Evolutionary conservation across 2,113 vertebrate genomes (phyloP).

Genomic region (Scomber scombrus): DNA sequence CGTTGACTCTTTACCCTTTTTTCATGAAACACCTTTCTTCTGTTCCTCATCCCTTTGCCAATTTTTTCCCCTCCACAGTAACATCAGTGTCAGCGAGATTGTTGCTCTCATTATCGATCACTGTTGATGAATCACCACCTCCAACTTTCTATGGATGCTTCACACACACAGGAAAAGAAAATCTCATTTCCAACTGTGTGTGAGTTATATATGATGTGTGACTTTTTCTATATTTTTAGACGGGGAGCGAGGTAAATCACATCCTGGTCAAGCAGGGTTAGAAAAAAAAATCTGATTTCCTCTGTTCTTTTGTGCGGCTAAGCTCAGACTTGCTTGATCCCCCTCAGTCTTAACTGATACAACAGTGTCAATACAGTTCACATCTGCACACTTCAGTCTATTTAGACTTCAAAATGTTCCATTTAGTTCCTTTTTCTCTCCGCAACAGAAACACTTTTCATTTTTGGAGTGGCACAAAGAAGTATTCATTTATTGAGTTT

Average conservation of each 20-base stretch:
- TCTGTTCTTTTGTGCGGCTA: slow-evolving; percentile 5
- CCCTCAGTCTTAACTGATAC: not conserved
- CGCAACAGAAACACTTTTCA: not conserved
- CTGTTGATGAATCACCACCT: slow-evolving; percentile 52
- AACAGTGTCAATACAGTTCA: not conserved
- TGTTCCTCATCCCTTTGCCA: slow-evolving; percentile 15
- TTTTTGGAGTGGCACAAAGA: not conserved
- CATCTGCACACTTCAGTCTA: too few relatives aligned
- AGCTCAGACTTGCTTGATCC: not conserved
- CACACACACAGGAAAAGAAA: slow-evolving; percentile 30
- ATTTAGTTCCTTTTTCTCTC: not conserved
- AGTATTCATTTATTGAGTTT: not conserved
- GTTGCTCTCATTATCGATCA: slow-evolving; percentile 56
- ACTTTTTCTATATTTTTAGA: slow-evolving; percentile 56
- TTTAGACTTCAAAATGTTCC: not conserved
- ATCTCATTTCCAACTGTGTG: slow-evolving; percentile 45
- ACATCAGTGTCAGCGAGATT: slow-evolving; percentile 19
- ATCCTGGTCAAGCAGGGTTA: slow-evolving; percentile 19
- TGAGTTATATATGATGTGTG: slow-evolving; percentile 37
- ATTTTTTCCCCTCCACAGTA: slow-evolving; percentile 30
- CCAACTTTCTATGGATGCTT: slow-evolving; percentile 14
- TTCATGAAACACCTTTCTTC: slow-evolving; percentile 35
- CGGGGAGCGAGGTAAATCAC: slow-evolving; percentile 33
- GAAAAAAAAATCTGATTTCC: slow-evolving; percentile 37
- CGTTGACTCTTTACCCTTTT: slow-evolving; percentile 26